Base-by-base conservation (phyloP, 2,797 vertebrate genomes). In the Phoeniculus purpureus region DNA sequence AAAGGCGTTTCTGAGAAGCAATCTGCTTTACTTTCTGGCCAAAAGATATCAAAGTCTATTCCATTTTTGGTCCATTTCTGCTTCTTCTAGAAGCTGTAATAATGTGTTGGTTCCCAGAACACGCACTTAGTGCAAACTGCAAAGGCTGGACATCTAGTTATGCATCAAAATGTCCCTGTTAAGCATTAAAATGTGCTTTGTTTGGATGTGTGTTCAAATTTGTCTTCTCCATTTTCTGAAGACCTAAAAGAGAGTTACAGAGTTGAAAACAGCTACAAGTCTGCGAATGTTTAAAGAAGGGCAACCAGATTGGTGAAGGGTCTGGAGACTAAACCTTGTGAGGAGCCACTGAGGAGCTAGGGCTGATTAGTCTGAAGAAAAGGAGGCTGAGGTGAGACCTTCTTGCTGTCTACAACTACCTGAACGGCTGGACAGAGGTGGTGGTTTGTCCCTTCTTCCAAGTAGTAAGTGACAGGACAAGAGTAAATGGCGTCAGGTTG, bases 1-100 rank as follows among this genome's bases (percentile, higher is more conserved):
- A 19, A 76, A 86, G 2, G 1, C 2, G 1, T 95, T 92, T 71
- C 85, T 62, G 62, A 88, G 81, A 85, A 81, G 56, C 90, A 93
- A 90, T 91, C 92, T 93, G 93, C 75, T 94, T 75, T 54, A 29
- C 93, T 94, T 94, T 67, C 68, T 81, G 87, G 89, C 87, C 94
- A 95, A 56, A 94, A 92, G 27, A 84, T 60, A 72, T 87, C 90
- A 89, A 75, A 0, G 29, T 79, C 87, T 68, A 18, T 80, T 92
- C 93, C 60, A 29, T 75, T 95, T 94, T 51, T 85, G 92, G 70
- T 81, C 87, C 55, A 32, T 82, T 93, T 88, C 71, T 93, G 56
- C 67, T 81, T 47, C 72, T 94, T 37, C 61, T 85, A 25, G 58
- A 90, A 90, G 72, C 43, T 19, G 74, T 9, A 87, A 82, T 81